Conservation (phyloP, 2,888 invertebrate species). For the Nemoura dubitans region DNA sequence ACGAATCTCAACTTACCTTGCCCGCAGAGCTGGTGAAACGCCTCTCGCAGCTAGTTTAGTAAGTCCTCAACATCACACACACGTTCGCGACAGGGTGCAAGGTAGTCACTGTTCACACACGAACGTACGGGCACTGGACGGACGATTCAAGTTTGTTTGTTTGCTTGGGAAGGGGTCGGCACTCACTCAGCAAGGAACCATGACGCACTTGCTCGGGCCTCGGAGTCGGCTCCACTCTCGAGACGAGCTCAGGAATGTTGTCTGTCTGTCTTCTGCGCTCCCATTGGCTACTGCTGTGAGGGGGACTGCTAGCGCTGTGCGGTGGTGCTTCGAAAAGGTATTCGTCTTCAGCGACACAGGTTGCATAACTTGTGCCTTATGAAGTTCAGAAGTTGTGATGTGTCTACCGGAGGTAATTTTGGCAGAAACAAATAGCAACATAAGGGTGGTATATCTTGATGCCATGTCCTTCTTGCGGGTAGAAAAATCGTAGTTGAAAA, state of each 20-base stretch:
- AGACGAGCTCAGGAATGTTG: neutral
- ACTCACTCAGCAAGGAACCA: neutral
- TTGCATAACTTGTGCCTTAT: neutral
- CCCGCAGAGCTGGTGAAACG: neutral
- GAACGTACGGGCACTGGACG: neutral
- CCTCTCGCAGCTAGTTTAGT: neutral
- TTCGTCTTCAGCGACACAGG: neutral
- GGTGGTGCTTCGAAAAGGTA: neutral
- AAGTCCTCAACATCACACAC: neutral
- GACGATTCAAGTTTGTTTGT: neutral
- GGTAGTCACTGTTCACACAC: neutral
- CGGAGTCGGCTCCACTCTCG: neutral
- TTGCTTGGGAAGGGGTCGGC: neutral
- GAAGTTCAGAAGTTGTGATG: neutral
- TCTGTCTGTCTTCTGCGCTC: neutral
- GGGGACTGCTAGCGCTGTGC: neutral
- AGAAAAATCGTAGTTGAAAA: no score
- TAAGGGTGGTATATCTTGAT: no score
- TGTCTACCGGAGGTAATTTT: no score
- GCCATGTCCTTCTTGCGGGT: no score
- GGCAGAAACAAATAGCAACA: no score
- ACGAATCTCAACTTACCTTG: neutral
- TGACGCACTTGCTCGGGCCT: neutral
- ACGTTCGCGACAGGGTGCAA: neutral
- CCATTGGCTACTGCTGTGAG: neutral